A percentile compares a stretch with the other conserved stretches of the same genome.
phyloP scores from a whole-genome alignment of 1,140 invertebrate species.

The Nixonia krombeini region DNA sequence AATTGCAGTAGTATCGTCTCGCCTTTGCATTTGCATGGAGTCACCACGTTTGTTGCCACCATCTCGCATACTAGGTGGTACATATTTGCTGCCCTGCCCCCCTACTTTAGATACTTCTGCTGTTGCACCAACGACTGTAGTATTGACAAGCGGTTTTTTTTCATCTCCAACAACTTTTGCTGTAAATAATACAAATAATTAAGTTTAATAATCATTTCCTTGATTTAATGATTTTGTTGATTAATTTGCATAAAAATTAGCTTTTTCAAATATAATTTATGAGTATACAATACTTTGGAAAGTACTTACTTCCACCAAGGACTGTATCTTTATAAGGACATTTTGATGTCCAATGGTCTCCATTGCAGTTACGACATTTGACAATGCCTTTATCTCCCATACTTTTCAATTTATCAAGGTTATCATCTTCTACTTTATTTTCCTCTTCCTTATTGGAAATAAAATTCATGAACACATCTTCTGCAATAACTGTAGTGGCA shows the following conservation, averaged over 20 bases:
- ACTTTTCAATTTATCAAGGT: conserved; percentile 83
- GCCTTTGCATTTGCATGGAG: conserved; percentile 78
- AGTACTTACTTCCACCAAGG: conserved; percentile 75
- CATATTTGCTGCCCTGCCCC: conserved; percentile 77
- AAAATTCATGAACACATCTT: conserved; percentile 97
- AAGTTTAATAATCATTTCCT: conserved; percentile 4
- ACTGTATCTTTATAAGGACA: conserved; percentile 96
- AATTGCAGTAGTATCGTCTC: conserved; percentile 90
- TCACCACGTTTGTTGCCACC: conserved; percentile 82
- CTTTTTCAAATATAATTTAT: too few relatives aligned
- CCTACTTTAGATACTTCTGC: conserved; percentile 67
- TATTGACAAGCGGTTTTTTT: conserved; percentile 57
- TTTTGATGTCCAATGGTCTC: conserved; percentile 97
- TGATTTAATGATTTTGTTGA: too few relatives aligned
- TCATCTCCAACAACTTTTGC: conserved; percentile 63
- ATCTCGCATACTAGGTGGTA: conserved; percentile 90
- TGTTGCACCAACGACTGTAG: conserved; percentile 42
- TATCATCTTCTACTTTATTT: conserved; percentile 87
- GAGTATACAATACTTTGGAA: too few relatives aligned
- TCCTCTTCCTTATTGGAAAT: conserved; percentile 89
- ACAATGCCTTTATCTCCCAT: conserved; percentile 86
- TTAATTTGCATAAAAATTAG: too few relatives aligned
- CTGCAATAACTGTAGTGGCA: conserved; percentile 93
- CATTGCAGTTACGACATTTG: conserved; percentile 94
- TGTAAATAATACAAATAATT: conserved; percentile 12